Evolutionary conservation across 2,113 vertebrate genomes (phyloP).

Genomic region (Tangachromis dhanisi): DNA sequence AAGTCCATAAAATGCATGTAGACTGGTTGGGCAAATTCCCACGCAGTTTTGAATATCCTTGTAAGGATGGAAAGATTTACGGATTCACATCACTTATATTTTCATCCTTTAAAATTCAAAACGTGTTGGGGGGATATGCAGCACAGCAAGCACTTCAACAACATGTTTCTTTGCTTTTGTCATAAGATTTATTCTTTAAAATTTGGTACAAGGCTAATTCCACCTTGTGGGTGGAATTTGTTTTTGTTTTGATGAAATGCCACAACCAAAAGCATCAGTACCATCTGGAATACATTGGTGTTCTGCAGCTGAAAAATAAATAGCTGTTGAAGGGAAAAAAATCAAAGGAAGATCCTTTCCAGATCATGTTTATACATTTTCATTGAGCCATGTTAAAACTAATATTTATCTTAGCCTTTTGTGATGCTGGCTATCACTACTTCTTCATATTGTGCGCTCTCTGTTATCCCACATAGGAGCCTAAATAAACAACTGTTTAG

Average conservation of each 20-base stretch:
- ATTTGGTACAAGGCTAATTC: neutral
- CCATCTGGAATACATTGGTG: conserved; percentile 19
- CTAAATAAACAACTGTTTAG: neutral
- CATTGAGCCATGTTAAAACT: neutral
- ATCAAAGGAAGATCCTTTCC: neutral
- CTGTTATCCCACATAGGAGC: neutral
- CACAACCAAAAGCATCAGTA: neutral
- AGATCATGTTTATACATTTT: neutral
- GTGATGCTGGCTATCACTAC: neutral
- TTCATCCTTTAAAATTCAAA: neutral
- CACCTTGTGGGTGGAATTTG: neutral
- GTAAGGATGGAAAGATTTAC: neutral
- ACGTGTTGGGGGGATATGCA: neutral
- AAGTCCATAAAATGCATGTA: neutral
- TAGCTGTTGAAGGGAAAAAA: neutral
- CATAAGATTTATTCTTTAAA: neutral
- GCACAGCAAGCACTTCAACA: neutral
- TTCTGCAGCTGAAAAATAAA: neutral
- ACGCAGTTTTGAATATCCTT: neutral
- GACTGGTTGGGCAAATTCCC: neutral
- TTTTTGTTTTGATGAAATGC: neutral
- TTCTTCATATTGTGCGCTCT: neutral
- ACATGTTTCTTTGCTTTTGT: neutral
- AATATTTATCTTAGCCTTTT: neutral
- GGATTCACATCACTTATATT: neutral